phyloP scores from a whole-genome alignment of 2,888 invertebrate genomes.

The Dione vanillae region DNA sequence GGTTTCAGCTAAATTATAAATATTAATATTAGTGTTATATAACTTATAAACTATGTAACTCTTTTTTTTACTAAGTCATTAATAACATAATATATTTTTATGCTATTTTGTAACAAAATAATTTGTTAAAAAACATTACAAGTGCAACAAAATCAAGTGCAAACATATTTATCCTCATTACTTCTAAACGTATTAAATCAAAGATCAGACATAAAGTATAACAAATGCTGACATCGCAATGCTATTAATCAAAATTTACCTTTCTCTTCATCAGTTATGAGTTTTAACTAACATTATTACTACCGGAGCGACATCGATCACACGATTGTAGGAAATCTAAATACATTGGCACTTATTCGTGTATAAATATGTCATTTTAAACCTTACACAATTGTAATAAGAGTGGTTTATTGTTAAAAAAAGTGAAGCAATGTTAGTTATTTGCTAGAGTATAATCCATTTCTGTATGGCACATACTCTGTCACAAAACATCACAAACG shows the following conservation, averaged over 20 bases:
- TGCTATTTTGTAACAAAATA: background rate
- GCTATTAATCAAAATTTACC: slow-evolving; percentile 54
- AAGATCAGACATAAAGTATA: slow-evolving; percentile 11
- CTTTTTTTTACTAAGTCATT: no score
- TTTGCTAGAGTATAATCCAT: slow-evolving; percentile 55
- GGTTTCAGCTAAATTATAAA: no score
- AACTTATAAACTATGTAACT: no score
- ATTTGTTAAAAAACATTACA: background rate
- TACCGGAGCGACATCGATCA: slow-evolving; percentile 61
- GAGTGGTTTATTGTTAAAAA: slow-evolving; percentile 34
- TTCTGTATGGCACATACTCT: slow-evolving; percentile 56
- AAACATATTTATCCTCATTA: slow-evolving; percentile 2
- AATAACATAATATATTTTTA: no score
- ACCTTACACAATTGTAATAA: slow-evolving; percentile 44
- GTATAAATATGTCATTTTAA: slow-evolving; percentile 43
- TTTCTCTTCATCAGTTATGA: slow-evolving; percentile 60
- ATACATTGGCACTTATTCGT: slow-evolving; percentile 48
- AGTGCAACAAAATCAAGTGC: background rate
- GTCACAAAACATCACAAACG: slow-evolving; percentile 76
- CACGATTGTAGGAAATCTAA: slow-evolving; percentile 49
- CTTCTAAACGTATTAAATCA: slow-evolving; percentile 1
- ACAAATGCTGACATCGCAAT: slow-evolving; percentile 35
- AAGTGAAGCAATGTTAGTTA: slow-evolving; percentile 45
- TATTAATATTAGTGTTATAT: no score
- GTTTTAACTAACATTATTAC: slow-evolving; percentile 53